A percentile compares a stretch with the other conserved stretches of the same genome.
Conservation (phyloP, 2,888 invertebrate genomes). For the Tenthredo notha region DNA sequence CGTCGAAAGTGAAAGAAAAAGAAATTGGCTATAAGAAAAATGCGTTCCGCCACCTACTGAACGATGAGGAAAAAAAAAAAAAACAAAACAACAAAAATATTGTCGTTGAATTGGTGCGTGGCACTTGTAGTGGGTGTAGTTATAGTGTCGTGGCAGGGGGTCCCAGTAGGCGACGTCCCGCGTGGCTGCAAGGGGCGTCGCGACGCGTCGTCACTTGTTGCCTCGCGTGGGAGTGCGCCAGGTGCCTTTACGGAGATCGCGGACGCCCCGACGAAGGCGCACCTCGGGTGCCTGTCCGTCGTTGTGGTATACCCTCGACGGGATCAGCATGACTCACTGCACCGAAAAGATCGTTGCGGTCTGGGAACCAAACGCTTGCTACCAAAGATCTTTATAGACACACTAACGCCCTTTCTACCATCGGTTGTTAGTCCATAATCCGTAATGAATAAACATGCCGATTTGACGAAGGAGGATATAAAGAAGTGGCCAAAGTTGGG, state of each 20-base stretch:
- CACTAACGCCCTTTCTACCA: background rate
- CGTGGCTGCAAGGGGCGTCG: slow-evolving; percentile 50
- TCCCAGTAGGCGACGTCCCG: slow-evolving; percentile 57
- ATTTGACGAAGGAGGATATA: background rate
- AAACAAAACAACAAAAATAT: no score
- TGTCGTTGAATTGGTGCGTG: slow-evolving; percentile 33
- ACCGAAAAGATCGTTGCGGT: slow-evolving; percentile 42
- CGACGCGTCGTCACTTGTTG: slow-evolving; percentile 57
- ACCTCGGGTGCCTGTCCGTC: slow-evolving; percentile 48
- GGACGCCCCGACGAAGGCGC: slow-evolving; percentile 47
- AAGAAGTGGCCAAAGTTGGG: background rate
- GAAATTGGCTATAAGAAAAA: background rate
- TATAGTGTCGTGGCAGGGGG: slow-evolving; percentile 58
- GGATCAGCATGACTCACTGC: slow-evolving; percentile 46
- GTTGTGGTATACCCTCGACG: slow-evolving; percentile 47
- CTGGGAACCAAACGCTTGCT: slow-evolving; percentile 44
- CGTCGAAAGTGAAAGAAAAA: background rate
- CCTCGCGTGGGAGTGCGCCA: slow-evolving; percentile 55
- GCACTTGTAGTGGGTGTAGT: slow-evolving; percentile 57
- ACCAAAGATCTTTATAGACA: background rate
- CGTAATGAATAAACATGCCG: background rate
- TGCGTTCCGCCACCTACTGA: background rate
- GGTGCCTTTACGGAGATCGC: slow-evolving; percentile 49
- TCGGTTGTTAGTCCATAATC: slow-evolving; percentile 7
- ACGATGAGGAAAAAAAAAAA: background rate